Evolutionary conservation across 2,113 vertebrate genomes (phyloP).

Genomic region (Nothoprocta pentlandii): DNA sequence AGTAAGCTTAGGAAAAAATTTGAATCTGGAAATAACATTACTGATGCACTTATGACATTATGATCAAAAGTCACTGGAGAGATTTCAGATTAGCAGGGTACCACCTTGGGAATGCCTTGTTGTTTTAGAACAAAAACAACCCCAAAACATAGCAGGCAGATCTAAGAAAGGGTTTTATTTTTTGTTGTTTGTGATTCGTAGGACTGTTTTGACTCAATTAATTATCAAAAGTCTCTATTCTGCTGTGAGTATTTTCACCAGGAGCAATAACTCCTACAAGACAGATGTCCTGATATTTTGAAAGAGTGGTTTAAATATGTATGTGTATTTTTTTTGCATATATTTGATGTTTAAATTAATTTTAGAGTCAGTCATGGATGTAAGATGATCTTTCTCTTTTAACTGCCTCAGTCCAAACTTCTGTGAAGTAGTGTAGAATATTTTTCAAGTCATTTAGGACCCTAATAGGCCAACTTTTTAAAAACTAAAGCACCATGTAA

Average conservation of each 20-base stretch:
- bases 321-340: constrained; percentile 32
- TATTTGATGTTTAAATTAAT: constrained; percentile 63
- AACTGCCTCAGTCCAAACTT: neutral
- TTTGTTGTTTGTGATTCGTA: neutral
- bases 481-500: neutral
- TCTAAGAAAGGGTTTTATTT: constrained; percentile 10
- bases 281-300: constrained; percentile 56
- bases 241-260: constrained; percentile 50
- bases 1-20: neutral
- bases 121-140: neutral
- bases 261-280: constrained; percentile 61
- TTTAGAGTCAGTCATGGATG: constrained; percentile 1
- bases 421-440: neutral
- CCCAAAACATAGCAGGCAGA: neutral
- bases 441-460: neutral
- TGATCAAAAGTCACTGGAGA: neutral
- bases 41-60: neutral
- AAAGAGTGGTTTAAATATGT: constrained; percentile 54
- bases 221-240: constrained; percentile 25
- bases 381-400: constrained; percentile 39
- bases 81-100: neutral
- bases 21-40: neutral
- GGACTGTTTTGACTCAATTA: constrained; percentile 32
- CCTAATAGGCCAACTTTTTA: neutral
- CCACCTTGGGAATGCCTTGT: neutral